Evolutionary conservation across 2,888 invertebrate genomes (phyloP), one percentile per base, ranked within the genome.

Genomic region (Priapulus caudatus): DNA sequence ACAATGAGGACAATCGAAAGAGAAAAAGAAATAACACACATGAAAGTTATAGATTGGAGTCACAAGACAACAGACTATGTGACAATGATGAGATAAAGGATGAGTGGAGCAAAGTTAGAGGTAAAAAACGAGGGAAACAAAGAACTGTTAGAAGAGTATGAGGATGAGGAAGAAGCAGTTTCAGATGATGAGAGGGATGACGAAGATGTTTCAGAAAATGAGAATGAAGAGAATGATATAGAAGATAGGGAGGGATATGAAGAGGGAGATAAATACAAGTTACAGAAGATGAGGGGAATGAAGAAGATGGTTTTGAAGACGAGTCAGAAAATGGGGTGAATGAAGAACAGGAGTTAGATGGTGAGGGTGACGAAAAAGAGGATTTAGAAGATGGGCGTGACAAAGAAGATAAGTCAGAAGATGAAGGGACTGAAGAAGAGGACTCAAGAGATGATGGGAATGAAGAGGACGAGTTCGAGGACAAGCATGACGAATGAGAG

Each of bases 341-440:
- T 15, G 33, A 33, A 15, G 33, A 33, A 33, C 15, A 15, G 15
- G 33, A 33, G n/a, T 15, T 15, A n/a, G 33, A 33, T n/a, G 33
- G n/a, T 15, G 33, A 33, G 33, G 33, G n/a, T n/a, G 33, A 33
- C n/a, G 33, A 33, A 33, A 33, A 33, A 33, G 33, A 33, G n/a
- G 33, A 33, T 33, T 33, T 33, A 15, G 33, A 33, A 15, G 33
- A 33, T 33, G 33, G n/a, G 33, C 15, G n/a, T 15, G 33, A 33
- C 33, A n/a, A 33, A 33, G 33, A 15, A 15, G 33, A 33, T 33
- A n/a, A 33, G 15, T 15, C 15, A 33, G 33, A 33, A 15, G 33
- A 33, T 15, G 33, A 33, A 15, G 33, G n/a, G 15, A n/a, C 15
- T 33, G n/a, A 15, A 33, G 33, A n/a, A 15, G 33, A 33, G 33